Conservation (phyloP, 2,888 invertebrate species). For the Platynereis dumerilii region DNA sequence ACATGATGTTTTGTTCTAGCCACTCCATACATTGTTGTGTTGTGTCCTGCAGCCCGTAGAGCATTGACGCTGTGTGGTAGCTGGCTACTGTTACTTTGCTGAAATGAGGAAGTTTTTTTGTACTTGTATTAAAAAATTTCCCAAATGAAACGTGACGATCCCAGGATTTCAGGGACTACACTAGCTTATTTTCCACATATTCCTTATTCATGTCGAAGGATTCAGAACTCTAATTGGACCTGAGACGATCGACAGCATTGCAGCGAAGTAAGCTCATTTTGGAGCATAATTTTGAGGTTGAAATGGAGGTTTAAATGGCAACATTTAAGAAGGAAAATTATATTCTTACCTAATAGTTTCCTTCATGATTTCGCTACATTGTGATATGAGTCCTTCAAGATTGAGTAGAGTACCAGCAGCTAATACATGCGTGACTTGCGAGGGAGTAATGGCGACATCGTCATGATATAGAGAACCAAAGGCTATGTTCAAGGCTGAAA, state of each 20-base stretch:
- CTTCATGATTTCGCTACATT: conserved; percentile 76
- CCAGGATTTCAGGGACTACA: no score
- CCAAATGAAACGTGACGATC: no score
- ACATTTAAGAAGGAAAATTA: no score
- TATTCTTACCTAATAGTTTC: conserved; percentile 72
- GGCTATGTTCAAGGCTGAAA: conserved; percentile 72
- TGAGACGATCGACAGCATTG: no score
- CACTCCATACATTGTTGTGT: conserved; percentile 70
- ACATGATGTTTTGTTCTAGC: conserved; percentile 75
- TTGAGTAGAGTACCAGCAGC: conserved; percentile 79
- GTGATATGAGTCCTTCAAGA: conserved; percentile 76
- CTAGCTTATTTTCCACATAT: no score
- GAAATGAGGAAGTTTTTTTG: conserved; percentile 34
- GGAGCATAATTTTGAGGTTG: no score
- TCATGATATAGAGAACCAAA: conserved; percentile 80
- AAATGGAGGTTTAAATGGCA: neutral
- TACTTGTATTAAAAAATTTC: no score
- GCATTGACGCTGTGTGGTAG: conserved; percentile 74
- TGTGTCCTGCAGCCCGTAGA: conserved; percentile 74
- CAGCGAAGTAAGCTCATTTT: no score
- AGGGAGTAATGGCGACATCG: conserved; percentile 75
- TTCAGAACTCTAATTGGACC: no score
- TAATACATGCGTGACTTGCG: conserved; percentile 72
- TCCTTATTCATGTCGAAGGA: no score
- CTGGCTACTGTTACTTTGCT: conserved; percentile 71